phyloP scores from a whole-genome alignment of 2,797 vertebrate species.

The Enoplosus armatus region DNA sequence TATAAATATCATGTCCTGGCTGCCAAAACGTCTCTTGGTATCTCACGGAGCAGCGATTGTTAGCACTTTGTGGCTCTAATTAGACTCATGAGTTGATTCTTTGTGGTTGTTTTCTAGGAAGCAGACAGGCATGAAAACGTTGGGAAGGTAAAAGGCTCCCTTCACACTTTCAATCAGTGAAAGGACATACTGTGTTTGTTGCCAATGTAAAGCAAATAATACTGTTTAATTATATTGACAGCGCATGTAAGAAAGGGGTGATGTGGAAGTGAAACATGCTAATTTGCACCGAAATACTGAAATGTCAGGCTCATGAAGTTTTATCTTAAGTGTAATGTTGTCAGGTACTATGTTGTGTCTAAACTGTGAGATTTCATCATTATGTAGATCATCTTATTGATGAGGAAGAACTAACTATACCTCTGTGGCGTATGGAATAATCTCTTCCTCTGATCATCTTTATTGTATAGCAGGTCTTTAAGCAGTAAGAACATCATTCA shows the following conservation, averaged over 20 bases:
- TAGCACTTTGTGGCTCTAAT: conserved; percentile 75
- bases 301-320: neutral
- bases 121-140: conserved; percentile 78
- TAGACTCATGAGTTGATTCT: conserved; percentile 72
- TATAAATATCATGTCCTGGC: conserved; percentile 43
- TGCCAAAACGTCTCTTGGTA: conserved; percentile 58
- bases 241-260: neutral
- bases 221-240: conserved; percentile 21
- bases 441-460: neutral
- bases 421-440: neutral
- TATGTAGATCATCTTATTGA: neutral
- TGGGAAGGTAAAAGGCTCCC: conserved; percentile 49
- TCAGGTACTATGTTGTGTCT: neutral
- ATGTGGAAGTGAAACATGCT: conserved; percentile 11
- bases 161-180: conserved; percentile 37
- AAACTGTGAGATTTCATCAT: neutral
- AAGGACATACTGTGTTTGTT: conserved; percentile 33
- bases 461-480: neutral
- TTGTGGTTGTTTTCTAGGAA: conserved; percentile 65
- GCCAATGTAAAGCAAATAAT: conserved; percentile 22
- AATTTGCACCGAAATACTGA: neutral
- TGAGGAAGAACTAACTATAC: neutral
- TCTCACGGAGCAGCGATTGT: conserved; percentile 58
- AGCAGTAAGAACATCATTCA: neutral
- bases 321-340: neutral